Percentiles rank a stretch among this genome's conserved stretches.
phyloP scores from a whole-genome alignment of 2,888 invertebrate species.

The Hemistola chrysoprasaria region DNA sequence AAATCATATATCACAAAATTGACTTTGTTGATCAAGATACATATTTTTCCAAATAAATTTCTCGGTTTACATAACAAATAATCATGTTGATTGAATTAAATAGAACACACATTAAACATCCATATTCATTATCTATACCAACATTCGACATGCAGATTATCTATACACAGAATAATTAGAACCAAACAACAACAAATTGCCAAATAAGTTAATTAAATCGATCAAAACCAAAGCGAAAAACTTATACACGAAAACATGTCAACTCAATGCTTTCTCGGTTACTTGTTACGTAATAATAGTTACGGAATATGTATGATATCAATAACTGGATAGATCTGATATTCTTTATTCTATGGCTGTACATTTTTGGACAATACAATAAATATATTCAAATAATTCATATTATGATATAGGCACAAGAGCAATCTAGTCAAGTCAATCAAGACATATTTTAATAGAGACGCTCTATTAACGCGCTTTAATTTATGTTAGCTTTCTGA shows the following conservation, averaged over 20 bases:
- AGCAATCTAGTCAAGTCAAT: too few relatives aligned
- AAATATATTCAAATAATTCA: too few relatives aligned
- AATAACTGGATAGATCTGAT: background rate
- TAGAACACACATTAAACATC: slow-evolving; percentile 44
- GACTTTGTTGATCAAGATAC: slow-evolving; percentile 14
- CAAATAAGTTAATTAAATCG: slow-evolving; percentile 71
- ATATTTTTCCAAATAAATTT: slow-evolving; percentile 4
- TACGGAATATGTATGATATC: slow-evolving; percentile 21
- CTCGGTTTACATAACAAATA: background rate
- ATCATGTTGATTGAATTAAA: slow-evolving; percentile 15
- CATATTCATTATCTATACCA: slow-evolving; percentile 44
- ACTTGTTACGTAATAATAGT: slow-evolving; percentile 19
- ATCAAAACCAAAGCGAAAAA: slow-evolving; percentile 65
- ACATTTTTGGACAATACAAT: background rate
- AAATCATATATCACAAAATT: slow-evolving; percentile 18
- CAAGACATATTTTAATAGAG: too few relatives aligned
- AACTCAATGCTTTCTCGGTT: slow-evolving; percentile 33
- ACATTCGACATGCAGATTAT: slow-evolving; percentile 50
- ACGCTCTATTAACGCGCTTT: too few relatives aligned
- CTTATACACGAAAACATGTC: slow-evolving; percentile 50
- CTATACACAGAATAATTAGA: slow-evolving; percentile 44
- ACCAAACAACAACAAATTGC: slow-evolving; percentile 66
- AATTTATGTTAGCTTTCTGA: too few relatives aligned
- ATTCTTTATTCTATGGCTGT: background rate
- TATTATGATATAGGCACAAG: too few relatives aligned